Evolutionary conservation across 2,113 vertebrate species (phyloP), one percentile per base, ranked within the genome.

Genomic region (Pollimyrus isidori): DNA sequence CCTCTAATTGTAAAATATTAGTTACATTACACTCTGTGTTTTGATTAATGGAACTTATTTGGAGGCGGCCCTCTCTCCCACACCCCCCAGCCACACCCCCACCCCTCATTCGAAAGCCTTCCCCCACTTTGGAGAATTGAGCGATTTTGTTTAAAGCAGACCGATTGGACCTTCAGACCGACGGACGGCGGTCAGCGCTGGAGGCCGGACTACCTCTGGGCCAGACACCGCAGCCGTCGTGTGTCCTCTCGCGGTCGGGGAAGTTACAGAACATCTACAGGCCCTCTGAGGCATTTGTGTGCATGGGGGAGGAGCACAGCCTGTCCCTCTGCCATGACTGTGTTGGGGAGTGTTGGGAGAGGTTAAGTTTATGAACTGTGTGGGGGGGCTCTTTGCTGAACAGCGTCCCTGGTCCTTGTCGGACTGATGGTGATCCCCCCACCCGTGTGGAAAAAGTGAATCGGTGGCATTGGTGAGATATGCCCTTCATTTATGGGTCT

Each of bases 31-130:
- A 98, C 97, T 97, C 97, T 97, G 97, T 97, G 96, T 97, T 96
- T 97, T 99, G 98, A 99, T 99, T 99, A 99, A 99, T 99, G 98
- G 98, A 98, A 99, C 98, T 99, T 99, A 99, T 99, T 99, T 99
- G 98, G 97, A 98, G 96, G 96, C 97, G 96, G 97, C 97, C 97
- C 97, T n/a, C n/a, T 35, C 35, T 35, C 35, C 35, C 35, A 35
- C 35, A 35, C 35, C 35, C 35, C 35, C 35, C 35, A 35, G 35
- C 35, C 35, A 35, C 35, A 35, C 35, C 35, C 35, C 35, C 35
- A 35, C 35, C 35, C 35, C 35, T 35, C 95, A 95, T 96, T 95
- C 95, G 94, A 96, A 97, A 97, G 97, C 97, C 97, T 96, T 97
- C 96, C 96, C 96, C 96, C 96, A 97, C 97, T 98, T 97, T 97